Base-by-base conservation (phyloP, 2,888 invertebrate species). In the Diarsia dahlii region DNA sequence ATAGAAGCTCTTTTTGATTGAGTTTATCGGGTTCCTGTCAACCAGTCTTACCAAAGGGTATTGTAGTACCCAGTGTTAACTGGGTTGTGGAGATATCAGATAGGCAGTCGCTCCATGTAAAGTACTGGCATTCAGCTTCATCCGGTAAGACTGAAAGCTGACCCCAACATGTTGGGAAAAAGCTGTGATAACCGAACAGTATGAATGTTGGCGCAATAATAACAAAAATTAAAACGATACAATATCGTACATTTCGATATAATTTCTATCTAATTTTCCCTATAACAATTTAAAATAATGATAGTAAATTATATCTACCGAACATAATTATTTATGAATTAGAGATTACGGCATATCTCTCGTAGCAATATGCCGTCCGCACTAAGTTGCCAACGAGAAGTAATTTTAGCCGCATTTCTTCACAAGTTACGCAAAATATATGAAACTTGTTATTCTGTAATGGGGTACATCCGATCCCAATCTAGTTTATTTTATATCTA, bases 281-380 rank as follows among this genome's bases (percentile, higher is more conserved):
- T 48, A 54, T 48, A 46, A 48, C 45, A 73, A 74, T 68, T 56
- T 65, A 23, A 71, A 84, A 80, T 81, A 82, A 84, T 73, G 34
- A 62, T 56, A 70, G n/a, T n/a, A 60, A 76, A 84, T 81, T 85
- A 74, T 71, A 20, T 76, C 54, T 76, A 12, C 48, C 4, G 20
- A 48, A 68, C 46, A 78, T 78, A 81, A 84, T 87, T 85, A 87
- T 87, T 76, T 87, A 63, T 63, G 71, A 77, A 87, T 85, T 72
- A 85, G 63, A 74, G 52, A 77, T 79, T 75, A 69, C 66, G 58
- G 39, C 73, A 84, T 74, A 71, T 54, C 70, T 60, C 54, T 81
- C 58, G 54, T 39, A 71, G 56, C 69, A 60, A 72, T 72, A 64
- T 50, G 46, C 65, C 15, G 34, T 23, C 50, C 13, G 62, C 48